These are phyloP conservation scores for Prochilodus magdalenae DNA, from an alignment of 2,113 vertebrate species.

Conservation along the genomic window DNA sequence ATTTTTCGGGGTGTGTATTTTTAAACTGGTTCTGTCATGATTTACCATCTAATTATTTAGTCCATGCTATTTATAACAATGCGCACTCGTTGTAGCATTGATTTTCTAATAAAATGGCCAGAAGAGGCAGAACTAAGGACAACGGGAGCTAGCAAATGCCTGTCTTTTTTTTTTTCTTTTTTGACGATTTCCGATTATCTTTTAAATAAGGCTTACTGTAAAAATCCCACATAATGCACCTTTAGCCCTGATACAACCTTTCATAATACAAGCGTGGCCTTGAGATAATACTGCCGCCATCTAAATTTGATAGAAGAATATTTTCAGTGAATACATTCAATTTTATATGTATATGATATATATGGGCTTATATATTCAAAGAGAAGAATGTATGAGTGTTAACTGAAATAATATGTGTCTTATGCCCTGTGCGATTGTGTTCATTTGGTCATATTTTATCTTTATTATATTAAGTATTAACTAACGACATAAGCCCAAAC, in stretches of 20 bases:
- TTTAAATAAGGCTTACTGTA: not conserved
- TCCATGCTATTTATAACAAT: conserved; percentile 18
- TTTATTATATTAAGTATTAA: conserved; percentile 53
- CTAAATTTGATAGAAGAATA: conserved; percentile 59
- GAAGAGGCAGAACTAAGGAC: not conserved
- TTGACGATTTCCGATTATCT: not conserved
- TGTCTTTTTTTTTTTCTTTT: not conserved
- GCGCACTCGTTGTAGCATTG: conserved; percentile 32
- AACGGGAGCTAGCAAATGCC: not conserved
- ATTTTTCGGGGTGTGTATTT: conserved; percentile 10
- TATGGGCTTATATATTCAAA: conserved; percentile 58
- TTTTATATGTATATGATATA: conserved; percentile 64
- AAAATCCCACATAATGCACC: conserved; percentile 40
- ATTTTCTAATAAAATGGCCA: not conserved
- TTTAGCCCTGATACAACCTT: conserved; percentile 35
- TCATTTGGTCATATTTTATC: conserved; percentile 56
- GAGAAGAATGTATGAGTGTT: conserved; percentile 56
- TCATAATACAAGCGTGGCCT: conserved; percentile 58
- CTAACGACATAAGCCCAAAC: conserved; percentile 38
- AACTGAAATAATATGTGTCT: conserved; percentile 52
- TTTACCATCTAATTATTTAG: not conserved
- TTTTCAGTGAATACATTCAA: conserved; percentile 56
- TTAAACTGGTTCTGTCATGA: conserved; percentile 7
- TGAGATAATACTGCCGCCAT: conserved; percentile 61
- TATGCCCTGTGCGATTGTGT: conserved; percentile 54